These are phyloP conservation scores for Alcis repandata DNA, from an alignment of 2,888 invertebrate species.

Conservation along the genomic window DNA sequence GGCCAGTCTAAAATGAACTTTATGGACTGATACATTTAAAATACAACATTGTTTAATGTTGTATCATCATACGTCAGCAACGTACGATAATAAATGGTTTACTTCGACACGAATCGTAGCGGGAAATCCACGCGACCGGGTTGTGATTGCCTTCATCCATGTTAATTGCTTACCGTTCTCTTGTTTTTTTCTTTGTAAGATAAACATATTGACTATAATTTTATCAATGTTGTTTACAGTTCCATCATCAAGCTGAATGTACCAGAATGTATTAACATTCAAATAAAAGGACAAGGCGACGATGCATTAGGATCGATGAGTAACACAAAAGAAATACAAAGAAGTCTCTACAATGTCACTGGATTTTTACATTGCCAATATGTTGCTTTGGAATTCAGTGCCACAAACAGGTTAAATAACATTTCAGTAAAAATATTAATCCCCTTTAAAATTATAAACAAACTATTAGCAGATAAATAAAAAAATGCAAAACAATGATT, in stretches of 20 bases:
- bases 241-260: constrained; percentile 49
- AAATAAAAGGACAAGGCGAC: constrained; percentile 27
- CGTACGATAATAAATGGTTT: constrained; percentile 84
- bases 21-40: constrained; percentile 58
- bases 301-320: constrained; percentile 37
- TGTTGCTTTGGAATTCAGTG: constrained; percentile 14
- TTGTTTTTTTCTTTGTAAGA: constrained; percentile 59
- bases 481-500: background rate
- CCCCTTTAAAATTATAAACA: background rate
- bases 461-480: background rate
- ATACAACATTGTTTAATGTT: constrained; percentile 60
- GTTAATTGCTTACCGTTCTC: constrained; percentile 73
- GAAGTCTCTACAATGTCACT: constrained; percentile 16
- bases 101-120: constrained; percentile 81
- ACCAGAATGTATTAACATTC: constrained; percentile 35
- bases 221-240: constrained; percentile 64
- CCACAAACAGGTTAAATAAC: constrained; percentile 2
- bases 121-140: constrained; percentile 84
- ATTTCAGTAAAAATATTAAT: background rate
- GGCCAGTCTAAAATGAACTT: constrained; percentile 71
- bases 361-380: constrained; percentile 19
- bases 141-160: constrained; percentile 78
- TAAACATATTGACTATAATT: constrained; percentile 58
- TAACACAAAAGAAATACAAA: constrained; percentile 31
- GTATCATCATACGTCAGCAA: constrained; percentile 74